These are phyloP conservation scores for Agrochola lychnidis DNA, from an alignment of 2,888 invertebrate genomes.

Conservation along the genomic window DNA sequence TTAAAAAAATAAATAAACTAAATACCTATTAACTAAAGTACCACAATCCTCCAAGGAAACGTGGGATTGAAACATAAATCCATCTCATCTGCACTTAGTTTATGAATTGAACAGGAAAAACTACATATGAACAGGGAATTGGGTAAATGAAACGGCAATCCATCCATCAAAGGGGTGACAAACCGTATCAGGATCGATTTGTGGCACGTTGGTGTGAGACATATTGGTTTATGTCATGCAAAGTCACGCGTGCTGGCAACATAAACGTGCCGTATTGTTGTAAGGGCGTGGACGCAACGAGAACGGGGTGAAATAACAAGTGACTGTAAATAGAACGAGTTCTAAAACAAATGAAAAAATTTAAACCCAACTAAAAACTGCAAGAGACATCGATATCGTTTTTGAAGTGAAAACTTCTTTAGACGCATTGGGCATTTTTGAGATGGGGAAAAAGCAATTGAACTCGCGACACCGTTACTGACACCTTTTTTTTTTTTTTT, in stretches of 20 bases:
- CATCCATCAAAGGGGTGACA: slow-evolving; percentile 74
- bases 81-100: slow-evolving; percentile 22
- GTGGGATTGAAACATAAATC: slow-evolving; percentile 5
- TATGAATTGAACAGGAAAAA: slow-evolving; percentile 55
- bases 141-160: slow-evolving; percentile 72
- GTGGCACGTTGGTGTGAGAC: slow-evolving; percentile 68
- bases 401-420: no score
- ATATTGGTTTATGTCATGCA: slow-evolving; percentile 75
- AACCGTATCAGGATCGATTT: slow-evolving; percentile 72
- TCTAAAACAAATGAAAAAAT: neutral
- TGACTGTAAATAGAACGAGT: neutral
- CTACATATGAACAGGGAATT: slow-evolving; percentile 65
- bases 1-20: no score
- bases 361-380: no score
- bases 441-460: no score
- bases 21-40: neutral
- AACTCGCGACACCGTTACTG: no score
- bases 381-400: no score
- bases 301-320: slow-evolving; percentile 6
- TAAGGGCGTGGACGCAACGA: slow-evolving; percentile 23
- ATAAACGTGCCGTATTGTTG: slow-evolving; percentile 47
- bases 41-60: slow-evolving; percentile 3
- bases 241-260: slow-evolving; percentile 75
- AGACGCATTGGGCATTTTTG: no score
- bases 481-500: no score